Percentiles rank a stretch among this genome's conserved stretches.
Conservation (phyloP, 2,113 vertebrate species). For the Rhizomys pruinosus region DNA sequence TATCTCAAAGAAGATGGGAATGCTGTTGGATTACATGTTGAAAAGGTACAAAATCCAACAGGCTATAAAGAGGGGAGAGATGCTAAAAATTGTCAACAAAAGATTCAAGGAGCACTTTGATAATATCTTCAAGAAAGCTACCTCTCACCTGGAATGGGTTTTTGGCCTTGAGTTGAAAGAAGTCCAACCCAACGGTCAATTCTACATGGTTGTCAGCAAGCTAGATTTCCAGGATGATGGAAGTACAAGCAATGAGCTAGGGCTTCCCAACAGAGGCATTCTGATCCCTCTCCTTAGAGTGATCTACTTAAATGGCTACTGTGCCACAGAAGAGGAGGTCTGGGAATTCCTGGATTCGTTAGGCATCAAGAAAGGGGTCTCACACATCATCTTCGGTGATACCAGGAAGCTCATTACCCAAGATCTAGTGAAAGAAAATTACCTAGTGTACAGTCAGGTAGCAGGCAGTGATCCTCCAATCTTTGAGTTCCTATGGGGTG, state of each 20-base stretch:
- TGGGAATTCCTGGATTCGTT: constrained; percentile 57
- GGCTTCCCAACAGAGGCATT: neutral
- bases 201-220: neutral
- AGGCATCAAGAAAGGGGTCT: neutral
- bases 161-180: constrained; percentile 58
- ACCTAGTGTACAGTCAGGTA: constrained; percentile 36
- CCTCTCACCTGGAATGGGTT: neutral
- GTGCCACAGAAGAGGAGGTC: neutral
- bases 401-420: constrained; percentile 50
- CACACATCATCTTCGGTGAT: neutral
- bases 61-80: neutral
- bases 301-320: neutral
- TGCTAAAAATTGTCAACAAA: constrained; percentile 9
- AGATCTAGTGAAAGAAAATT: constrained; percentile 49
- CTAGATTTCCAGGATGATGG: accelerated
- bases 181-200: neutral
- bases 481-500: constrained; percentile 55
- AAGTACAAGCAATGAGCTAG: accelerated
- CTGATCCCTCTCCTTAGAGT: constrained; percentile 41
- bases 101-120: constrained; percentile 12
- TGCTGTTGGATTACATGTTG: constrained; percentile 29
- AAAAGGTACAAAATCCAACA: neutral
- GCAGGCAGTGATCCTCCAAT: neutral
- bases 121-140: constrained; percentile 25
- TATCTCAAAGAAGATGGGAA: neutral